These are phyloP conservation scores for Blennius ocellaris DNA, from an alignment of 2,113 vertebrate genomes.

Conservation along the genomic window DNA sequence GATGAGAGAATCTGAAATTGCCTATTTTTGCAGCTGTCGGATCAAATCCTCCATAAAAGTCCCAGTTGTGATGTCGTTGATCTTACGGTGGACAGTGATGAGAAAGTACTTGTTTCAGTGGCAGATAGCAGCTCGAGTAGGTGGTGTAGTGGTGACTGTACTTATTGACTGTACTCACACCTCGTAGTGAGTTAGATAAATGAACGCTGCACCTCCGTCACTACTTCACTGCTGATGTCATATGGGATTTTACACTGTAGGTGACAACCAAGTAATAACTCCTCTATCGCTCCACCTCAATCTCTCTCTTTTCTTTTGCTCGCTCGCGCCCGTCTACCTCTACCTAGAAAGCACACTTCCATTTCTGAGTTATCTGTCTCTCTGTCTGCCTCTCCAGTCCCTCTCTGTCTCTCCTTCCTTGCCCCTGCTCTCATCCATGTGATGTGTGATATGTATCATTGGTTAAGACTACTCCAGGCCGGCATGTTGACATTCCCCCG, in stretches of 20 bases:
- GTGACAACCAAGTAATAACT: slow-evolving; percentile 84
- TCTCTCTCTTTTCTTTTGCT: slow-evolving; percentile 56
- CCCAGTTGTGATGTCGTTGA: not conserved
- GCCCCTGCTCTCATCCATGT: slow-evolving; percentile 77
- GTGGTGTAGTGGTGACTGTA: slow-evolving; percentile 77
- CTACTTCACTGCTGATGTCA: slow-evolving; percentile 78
- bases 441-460: slow-evolving; percentile 84
- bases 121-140: slow-evolving; percentile 65
- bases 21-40: not conserved
- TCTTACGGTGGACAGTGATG: slow-evolving; percentile 36
- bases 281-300: slow-evolving; percentile 69
- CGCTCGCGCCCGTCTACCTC: slow-evolving; percentile 60
- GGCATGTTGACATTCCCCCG: slow-evolving; percentile 82
- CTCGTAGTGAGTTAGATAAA: slow-evolving; percentile 78
- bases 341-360: slow-evolving; percentile 69
- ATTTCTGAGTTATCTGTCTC: slow-evolving; percentile 75
- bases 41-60: not conserved
- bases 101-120: slow-evolving; percentile 52
- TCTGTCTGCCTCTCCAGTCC: slow-evolving; percentile 65
- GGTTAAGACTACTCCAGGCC: slow-evolving; percentile 81
- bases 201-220: slow-evolving; percentile 72
- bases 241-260: slow-evolving; percentile 80
- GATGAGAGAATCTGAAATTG: no score
- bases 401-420: slow-evolving; percentile 71
- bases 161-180: slow-evolving; percentile 71